These are phyloP conservation scores for Rhodinocichla rosea DNA, from an alignment of 2,113 vertebrate species.

Conservation along the genomic window DNA sequence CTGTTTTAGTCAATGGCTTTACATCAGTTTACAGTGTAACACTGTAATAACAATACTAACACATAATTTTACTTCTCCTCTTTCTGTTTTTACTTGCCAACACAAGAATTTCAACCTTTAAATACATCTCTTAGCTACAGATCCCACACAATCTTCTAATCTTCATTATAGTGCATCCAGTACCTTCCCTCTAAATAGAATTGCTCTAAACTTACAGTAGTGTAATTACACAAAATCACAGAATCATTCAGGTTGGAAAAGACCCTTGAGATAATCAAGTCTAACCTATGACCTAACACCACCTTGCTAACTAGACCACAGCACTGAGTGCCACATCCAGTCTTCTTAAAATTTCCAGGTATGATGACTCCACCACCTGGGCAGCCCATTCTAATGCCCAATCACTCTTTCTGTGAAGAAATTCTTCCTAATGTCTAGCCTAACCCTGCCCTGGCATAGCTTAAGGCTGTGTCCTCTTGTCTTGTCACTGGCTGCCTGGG, in stretches of 20 bases:
- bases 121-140: background rate
- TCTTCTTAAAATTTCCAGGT: background rate
- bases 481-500: background rate
- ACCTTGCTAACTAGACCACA: background rate
- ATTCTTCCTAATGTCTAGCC: background rate
- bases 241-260: background rate
- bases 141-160: background rate
- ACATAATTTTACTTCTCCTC: background rate
- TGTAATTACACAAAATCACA: background rate
- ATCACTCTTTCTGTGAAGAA: background rate
- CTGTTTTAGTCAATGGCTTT: background rate
- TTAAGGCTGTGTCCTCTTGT: background rate
- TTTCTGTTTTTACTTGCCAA: background rate
- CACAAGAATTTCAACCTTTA: background rate
- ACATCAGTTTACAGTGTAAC: background rate
- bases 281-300: background rate
- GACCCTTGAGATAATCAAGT: background rate
- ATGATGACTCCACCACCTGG: background rate
- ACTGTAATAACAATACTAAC: background rate
- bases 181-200: background rate
- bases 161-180: background rate
- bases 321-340: background rate
- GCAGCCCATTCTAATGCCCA: background rate
- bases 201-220: background rate
- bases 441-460: background rate